Base-by-base conservation (phyloP, 2,113 vertebrate species). In the Thoracochromis brauschi region DNA sequence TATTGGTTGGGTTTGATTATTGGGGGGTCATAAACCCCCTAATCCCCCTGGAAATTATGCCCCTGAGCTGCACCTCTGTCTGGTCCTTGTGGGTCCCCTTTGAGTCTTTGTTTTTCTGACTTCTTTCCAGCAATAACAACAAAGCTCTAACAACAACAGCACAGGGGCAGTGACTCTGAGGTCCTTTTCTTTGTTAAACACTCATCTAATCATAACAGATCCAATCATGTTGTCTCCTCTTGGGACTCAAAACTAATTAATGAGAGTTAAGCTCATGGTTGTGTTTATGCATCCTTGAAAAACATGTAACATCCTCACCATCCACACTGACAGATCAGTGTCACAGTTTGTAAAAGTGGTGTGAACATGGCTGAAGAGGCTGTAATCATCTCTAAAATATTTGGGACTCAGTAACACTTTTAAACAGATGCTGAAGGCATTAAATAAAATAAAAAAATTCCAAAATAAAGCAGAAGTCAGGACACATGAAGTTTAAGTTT, bases 361-460 rank as follows among this genome's bases (percentile, higher is more conserved):
- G 33, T 68, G 33, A 38, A 65, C 6, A 2, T 65, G 35, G 8
- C 65, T 71, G 38, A 24, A 45, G 21, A 73, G 0, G 21, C 63
- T 35, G 60, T 0, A 31, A 65, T 65, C 63, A 45, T 45, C 13
- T 73, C 13, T 73, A 17, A 6, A 71, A 24, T 24, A 42, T 42
- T 71, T 40, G 12, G 35, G 63, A 9, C 35, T 6, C 13, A 42
- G 38, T 24, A 42, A 24, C 8, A 16, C 8, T 16, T 73, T 16
- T 73, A 16, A 45, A 73, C 13, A 71, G n/a, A 24, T 12, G 63
- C n/a, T 71, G 10, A 21, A 21, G 35, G 26, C 57, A 17, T 31
- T 68, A 0, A 40, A 14, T 40, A 11, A 9, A 1, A 1, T 24
- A 24, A 24, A 1, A 42, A 42, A 12, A n/a, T 1, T 0, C 60